These are phyloP conservation scores for Phodopus roborovskii DNA, from an alignment of 2,113 vertebrate genomes.

Conservation along the genomic window DNA sequence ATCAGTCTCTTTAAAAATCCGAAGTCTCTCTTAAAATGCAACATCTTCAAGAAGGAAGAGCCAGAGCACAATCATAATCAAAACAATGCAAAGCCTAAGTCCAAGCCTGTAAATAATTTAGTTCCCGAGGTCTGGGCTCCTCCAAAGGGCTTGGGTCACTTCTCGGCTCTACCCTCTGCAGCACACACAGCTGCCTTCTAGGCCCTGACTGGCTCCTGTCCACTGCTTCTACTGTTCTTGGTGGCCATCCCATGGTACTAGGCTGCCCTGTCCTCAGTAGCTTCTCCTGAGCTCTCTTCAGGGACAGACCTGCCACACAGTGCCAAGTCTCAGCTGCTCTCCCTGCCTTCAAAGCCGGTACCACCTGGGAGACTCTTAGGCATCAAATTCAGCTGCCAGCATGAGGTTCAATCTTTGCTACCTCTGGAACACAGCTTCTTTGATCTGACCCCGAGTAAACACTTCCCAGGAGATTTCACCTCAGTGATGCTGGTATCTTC, in stretches of 20 bases:
- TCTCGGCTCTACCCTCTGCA: too few relatives aligned
- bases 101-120: background rate
- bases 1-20: background rate
- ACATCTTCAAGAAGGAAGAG: background rate
- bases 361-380: background rate
- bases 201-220: background rate
- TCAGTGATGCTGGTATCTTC: background rate
- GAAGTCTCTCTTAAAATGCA: background rate
- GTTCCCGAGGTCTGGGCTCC: background rate
- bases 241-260: background rate
- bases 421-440: background rate
- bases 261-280: background rate
- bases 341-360: background rate
- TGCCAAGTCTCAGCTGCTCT: background rate
- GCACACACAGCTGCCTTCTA: background rate
- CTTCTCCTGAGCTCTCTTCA: background rate
- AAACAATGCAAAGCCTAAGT: background rate
- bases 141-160: too few relatives aligned
- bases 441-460: background rate
- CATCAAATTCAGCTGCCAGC: background rate
- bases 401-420: background rate
- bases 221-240: background rate
- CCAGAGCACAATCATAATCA: background rate
- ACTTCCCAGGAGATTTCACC: background rate
- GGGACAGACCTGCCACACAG: background rate